phyloP scores from a whole-genome alignment of 2,888 invertebrate genomes.

The Brassicogethes aeneus region DNA sequence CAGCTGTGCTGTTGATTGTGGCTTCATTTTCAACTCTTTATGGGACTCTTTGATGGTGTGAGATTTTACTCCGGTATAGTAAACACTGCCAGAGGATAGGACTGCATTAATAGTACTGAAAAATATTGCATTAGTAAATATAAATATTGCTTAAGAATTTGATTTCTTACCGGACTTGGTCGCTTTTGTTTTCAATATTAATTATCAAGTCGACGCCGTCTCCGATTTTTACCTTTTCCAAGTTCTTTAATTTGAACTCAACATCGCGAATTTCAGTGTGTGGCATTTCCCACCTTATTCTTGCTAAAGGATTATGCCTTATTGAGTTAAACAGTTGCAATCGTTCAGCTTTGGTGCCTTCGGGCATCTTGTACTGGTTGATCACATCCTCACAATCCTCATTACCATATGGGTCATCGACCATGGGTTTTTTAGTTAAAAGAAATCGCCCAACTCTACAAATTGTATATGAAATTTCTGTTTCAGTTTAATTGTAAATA shows the following conservation, averaged over 20 bases:
- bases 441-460: slow-evolving; percentile 65
- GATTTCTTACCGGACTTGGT: slow-evolving; percentile 44
- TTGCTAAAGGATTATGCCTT: slow-evolving; percentile 55
- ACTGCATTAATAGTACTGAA: slow-evolving; percentile 51
- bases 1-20: slow-evolving; percentile 46
- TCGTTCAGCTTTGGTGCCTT: slow-evolving; percentile 66
- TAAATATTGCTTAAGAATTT: no score
- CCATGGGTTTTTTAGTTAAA: slow-evolving; percentile 63
- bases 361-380: slow-evolving; percentile 57
- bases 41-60: slow-evolving; percentile 60
- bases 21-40: slow-evolving; percentile 54
- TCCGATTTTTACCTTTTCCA: slow-evolving; percentile 62
- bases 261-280: slow-evolving; percentile 49
- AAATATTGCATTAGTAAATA: no score
- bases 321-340: slow-evolving; percentile 68
- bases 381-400: slow-evolving; percentile 65
- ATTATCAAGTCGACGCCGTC: slow-evolving; percentile 58
- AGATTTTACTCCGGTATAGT: slow-evolving; percentile 68
- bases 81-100: slow-evolving; percentile 60
- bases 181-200: slow-evolving; percentile 54
- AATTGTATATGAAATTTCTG: no score
- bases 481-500: not conserved
- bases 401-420: slow-evolving; percentile 63
- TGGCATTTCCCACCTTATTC: slow-evolving; percentile 39
- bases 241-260: slow-evolving; percentile 56